Conservation (phyloP, 2,113 vertebrate genomes). For the Toxostoma redivivum region DNA sequence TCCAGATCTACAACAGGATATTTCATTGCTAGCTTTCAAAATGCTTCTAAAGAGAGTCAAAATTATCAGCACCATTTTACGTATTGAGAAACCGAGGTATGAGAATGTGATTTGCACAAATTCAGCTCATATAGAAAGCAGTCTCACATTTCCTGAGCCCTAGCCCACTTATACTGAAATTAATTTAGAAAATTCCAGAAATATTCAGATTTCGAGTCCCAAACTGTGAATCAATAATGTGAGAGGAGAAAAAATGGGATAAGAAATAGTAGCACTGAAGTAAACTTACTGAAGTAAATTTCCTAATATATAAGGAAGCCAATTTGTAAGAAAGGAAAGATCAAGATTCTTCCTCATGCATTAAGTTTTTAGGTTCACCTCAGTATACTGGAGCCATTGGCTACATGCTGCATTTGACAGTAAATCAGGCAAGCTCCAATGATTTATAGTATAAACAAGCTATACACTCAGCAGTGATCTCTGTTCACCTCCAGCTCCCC, state of each 20-base stretch:
- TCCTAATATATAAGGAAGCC: not conserved
- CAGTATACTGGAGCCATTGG: not conserved
- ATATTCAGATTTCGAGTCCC: not conserved
- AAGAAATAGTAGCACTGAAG: not conserved
- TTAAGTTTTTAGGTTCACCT: not conserved
- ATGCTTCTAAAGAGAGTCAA: not conserved
- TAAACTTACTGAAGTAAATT: not conserved
- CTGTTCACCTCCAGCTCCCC: not conserved
- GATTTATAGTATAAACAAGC: not conserved
- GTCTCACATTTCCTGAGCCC: not conserved
- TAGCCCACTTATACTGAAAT: not conserved
- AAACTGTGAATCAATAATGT: not conserved
- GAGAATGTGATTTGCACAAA: not conserved
- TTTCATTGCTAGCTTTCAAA: not conserved
- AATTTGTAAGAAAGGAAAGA: not conserved
- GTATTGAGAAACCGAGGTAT: not conserved
- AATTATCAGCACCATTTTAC: not conserved
- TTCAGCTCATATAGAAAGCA: not conserved
- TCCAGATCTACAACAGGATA: not conserved
- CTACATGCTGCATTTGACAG: not conserved
- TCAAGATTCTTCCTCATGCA: not conserved
- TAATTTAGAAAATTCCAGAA: not conserved
- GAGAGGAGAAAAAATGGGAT: accelerated
- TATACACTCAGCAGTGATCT: not conserved
- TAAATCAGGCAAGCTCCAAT: not conserved